Conservation (phyloP, 2,797 vertebrate genomes). For the Tangara arthus region DNA sequence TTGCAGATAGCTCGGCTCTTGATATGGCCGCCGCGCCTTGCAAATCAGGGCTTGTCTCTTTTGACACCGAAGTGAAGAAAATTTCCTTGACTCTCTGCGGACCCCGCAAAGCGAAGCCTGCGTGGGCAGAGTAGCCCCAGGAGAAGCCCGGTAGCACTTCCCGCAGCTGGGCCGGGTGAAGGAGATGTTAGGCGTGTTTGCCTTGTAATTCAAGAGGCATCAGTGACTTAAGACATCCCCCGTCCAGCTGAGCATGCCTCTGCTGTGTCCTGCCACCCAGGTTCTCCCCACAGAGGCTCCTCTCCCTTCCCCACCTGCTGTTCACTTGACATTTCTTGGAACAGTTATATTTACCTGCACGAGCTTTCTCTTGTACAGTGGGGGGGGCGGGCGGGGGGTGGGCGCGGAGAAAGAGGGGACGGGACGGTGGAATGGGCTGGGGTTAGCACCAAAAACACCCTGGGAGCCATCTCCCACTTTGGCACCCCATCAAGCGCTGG, state of each 20-base stretch:
- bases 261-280: neutral
- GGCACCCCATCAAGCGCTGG: neutral
- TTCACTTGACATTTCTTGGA: neutral
- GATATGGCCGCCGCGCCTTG: conserved; percentile 71
- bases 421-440: neutral
- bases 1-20: conserved; percentile 54
- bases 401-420: accelerated
- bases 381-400: accelerated
- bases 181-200: conserved; percentile 13
- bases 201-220: neutral
- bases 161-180: neutral
- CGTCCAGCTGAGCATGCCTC: neutral
- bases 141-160: neutral
- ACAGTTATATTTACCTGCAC: neutral
- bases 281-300: neutral
- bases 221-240: neutral
- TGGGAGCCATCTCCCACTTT: neutral
- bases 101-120: neutral
- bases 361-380: neutral
- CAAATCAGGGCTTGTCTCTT: conserved; percentile 44
- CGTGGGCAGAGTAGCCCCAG: neutral
- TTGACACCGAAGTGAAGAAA: conserved; percentile 60
- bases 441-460: neutral
- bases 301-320: neutral
- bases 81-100: neutral